These are phyloP conservation scores for Ciconia boyciana DNA, from an alignment of 2,113 vertebrate genomes.

Conservation along the genomic window DNA sequence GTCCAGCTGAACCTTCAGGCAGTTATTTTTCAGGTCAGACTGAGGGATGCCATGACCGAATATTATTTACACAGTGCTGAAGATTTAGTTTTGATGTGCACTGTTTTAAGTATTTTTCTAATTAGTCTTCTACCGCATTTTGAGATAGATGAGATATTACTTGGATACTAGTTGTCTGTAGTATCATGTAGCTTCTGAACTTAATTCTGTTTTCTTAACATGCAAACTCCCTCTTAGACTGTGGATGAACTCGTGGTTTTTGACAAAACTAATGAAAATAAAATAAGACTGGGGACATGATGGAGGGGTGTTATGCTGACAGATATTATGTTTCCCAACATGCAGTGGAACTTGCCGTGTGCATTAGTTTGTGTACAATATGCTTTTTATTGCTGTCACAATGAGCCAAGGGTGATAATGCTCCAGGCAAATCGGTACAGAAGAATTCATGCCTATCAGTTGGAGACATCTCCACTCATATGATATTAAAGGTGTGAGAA, in stretches of 20 bases:
- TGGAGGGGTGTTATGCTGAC: background rate
- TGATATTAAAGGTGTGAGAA: background rate
- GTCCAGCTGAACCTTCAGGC: background rate
- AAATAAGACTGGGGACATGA: background rate
- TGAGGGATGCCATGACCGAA: background rate
- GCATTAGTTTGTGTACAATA: background rate
- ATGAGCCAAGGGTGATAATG: background rate
- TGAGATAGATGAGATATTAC: background rate
- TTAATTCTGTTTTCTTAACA: background rate
- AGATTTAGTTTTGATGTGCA: background rate
- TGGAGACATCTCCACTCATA: background rate
- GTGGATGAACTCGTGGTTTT: background rate
- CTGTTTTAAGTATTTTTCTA: background rate
- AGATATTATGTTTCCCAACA: background rate
- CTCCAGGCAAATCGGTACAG: background rate
- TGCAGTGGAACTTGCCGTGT: background rate
- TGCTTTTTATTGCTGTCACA: background rate
- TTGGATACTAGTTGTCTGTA: background rate
- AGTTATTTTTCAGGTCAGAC: background rate
- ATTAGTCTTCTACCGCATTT: background rate
- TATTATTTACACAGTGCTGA: background rate
- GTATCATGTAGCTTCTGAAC: background rate
- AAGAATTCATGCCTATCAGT: background rate
- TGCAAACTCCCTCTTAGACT: background rate
- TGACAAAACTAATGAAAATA: background rate